Percentiles rank a stretch among this genome's conserved stretches.
Evolutionary conservation across 2,797 vertebrate species (phyloP).

Genomic region (Phalanger gymnotis): DNA sequence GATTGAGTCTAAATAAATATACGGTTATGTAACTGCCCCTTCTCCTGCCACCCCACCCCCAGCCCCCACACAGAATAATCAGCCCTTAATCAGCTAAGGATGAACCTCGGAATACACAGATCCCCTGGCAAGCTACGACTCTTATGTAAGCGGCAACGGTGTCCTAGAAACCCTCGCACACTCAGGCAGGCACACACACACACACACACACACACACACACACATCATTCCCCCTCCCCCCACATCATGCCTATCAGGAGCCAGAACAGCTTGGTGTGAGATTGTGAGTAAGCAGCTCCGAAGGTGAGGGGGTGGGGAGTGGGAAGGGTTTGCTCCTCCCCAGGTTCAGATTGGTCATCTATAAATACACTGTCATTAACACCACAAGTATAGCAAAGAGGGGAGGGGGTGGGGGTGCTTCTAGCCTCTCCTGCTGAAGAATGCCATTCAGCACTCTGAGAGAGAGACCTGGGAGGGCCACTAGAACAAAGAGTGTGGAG

Average conservation of each 20-base stretch:
- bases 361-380: conserved; percentile 78
- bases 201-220: no score
- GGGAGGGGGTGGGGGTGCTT: background rate
- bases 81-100: conserved; percentile 82
- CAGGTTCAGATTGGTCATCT: conserved; percentile 77
- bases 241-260: conserved; percentile 48
- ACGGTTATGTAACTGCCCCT: conserved; percentile 77
- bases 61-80: conserved; percentile 67
- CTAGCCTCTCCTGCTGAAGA: background rate
- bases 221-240: background rate
- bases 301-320: background rate
- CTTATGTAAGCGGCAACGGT: conserved; percentile 79
- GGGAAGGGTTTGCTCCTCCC: conserved; percentile 50
- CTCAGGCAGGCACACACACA: background rate
- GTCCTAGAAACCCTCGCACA: conserved; percentile 33
- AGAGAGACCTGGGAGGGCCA: background rate
- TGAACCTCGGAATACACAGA: conserved; percentile 32
- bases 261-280: conserved; percentile 72
- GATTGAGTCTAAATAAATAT: conserved; percentile 69
- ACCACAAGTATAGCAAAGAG: conserved; percentile 68
- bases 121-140: conserved; percentile 62
- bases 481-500: background rate
- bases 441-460: background rate
- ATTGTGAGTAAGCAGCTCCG: conserved; percentile 60
- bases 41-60: conserved; percentile 48